Base-by-base conservation (phyloP, 2,797 vertebrate species). In the Anguilla obscura region DNA sequence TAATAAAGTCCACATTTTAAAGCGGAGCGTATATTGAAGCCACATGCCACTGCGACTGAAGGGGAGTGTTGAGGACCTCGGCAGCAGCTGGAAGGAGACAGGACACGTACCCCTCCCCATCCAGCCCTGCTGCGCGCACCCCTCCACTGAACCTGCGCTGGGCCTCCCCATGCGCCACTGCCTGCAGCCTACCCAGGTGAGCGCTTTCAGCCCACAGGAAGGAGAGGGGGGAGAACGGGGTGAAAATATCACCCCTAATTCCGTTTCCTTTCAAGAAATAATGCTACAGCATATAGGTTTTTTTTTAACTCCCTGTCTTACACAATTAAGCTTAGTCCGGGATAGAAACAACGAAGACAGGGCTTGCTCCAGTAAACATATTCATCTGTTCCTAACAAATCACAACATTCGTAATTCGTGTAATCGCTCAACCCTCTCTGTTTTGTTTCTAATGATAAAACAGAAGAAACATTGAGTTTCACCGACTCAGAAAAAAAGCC, bases 1-100 rank as follows among this genome's bases (percentile, higher is more conserved):
- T 96, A 97, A 97, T 96, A 94, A 95, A 93, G 96, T 95, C 96
- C 96, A 97, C 92, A 97, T 95, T 96, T 95, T 84, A 93, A 96
- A 95, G 96, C 94, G 95, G 36, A 95, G 95, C 91, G 93, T 87
- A 94, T 95, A 97, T 96, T 96, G 94, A 94, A 96, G 92, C 94
- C 96, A 96, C 92, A 96, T 96, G 96, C 92, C 90, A 92, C 91
- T 92, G 91, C 93, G 88, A 87, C 12, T 92, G 50, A 27, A 30
- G 82, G n/a, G 27, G 3, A 85, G 84, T 80, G 58, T 58, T 56
- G 60, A 87, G 58, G 48, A 27, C 21, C 24, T 76, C 76, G 86
- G 79, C 33, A 54, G 76, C 60, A 7, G 60, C 56, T 58, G 3
- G 24, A 79, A 45, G 54, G 9, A 52, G 40, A 27, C 45, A 48